Evolutionary conservation across 2,888 invertebrate genomes (phyloP), one percentile per base, ranked within the genome.

Genomic region (Ctenicera cuprea): DNA sequence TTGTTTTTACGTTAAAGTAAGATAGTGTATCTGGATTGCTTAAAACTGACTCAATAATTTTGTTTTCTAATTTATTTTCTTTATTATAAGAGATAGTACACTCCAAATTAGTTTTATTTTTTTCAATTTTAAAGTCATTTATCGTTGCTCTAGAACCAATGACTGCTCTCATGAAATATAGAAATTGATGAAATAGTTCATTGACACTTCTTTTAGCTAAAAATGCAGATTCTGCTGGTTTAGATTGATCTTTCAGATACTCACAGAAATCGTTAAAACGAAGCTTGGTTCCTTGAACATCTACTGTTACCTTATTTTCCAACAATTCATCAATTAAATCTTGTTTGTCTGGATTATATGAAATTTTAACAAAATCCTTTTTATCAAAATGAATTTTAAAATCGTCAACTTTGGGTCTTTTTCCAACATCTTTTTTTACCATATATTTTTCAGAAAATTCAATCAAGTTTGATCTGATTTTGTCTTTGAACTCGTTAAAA

Each of bases 231-330:
- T 43, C 43, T 43, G 8, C 43, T 14, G 43, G 43, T 16, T 43
- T 43, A 14, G 16, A 43, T 43, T 43, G n/a, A 5, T 43, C 43
- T 43, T 43, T 43, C 4, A 43, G 4, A 43, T 14, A 43, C 4
- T 43, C 43, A 43, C 43, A 43, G 43, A 43, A 43, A 43, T 14
- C 16, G 43, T 43, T 43, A 8, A 43, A 43, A 43, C 43, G 43
- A 43, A 43, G 43, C 16, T 43, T 43, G 43, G 43, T 43, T 43
- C 43, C 43, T 43, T n/a, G 43, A 5, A 43, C 43, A 43, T 43
- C 43, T 43, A 43, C 43, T 43, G 43, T 43, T 43, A 43, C n/a
- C 43, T 43, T 43, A 43, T 43, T 43, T 43, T 43, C 43, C 43
- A 43, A 43, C 43, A 43, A n/a, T 14, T 43, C n/a, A 43, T 43